A percentile compares a stretch with the other conserved stretches of the same genome.
Evolutionary conservation across 1,140 invertebrate genomes (phyloP).

Genomic region (Saccostrea echinata): DNA sequence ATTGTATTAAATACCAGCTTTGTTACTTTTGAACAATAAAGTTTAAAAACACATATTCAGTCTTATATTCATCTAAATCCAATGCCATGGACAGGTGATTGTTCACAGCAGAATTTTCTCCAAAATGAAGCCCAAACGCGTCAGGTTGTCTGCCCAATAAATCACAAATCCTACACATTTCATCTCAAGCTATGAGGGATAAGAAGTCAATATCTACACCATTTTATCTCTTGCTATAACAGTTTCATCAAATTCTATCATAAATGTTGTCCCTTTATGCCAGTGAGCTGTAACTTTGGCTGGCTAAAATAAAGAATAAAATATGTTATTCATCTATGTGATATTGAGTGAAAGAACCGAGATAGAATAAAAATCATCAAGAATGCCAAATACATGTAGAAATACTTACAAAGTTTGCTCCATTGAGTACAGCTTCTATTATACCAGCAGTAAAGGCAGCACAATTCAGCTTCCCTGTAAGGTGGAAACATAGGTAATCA

Average conservation of each 20-base stretch:
- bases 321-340: background rate
- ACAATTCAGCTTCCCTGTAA: constrained; percentile 91
- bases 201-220: too few species aligned
- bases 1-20: background rate
- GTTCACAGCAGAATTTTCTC: background rate
- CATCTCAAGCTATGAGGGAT: too few species aligned
- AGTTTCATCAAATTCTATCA: constrained; percentile 98
- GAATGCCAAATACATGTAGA: too few species aligned
- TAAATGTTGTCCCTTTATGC: constrained; percentile 99
- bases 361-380: background rate
- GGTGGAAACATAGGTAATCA: constrained; percentile 43
- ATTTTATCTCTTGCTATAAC: constrained; percentile 96
- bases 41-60: background rate
- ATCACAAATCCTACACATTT: too few species aligned
- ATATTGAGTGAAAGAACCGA: background rate
- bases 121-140: background rate
- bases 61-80: background rate
- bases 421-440: constrained; percentile 96
- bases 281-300: constrained; percentile 98
- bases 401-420: constrained; percentile 95
- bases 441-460: constrained; percentile 99
- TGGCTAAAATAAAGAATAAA: constrained; percentile 85
- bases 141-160: too few species aligned
- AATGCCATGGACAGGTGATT: background rate
- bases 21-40: constrained; percentile 13